Conservation (phyloP, 2,797 vertebrate genomes). For the Poecilia picta region DNA sequence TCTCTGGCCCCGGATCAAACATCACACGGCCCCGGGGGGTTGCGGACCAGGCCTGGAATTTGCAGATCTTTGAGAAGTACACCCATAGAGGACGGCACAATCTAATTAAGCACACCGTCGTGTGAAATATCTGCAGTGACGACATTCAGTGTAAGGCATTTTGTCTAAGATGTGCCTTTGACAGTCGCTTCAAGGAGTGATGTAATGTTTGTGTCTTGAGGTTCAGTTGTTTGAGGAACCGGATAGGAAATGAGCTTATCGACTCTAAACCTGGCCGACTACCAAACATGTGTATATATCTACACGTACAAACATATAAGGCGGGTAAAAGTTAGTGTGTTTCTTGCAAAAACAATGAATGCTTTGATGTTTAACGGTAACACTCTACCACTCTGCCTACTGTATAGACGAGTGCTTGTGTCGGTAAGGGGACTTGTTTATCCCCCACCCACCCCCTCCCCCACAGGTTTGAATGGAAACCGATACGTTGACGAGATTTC, state of each 20-base stretch:
- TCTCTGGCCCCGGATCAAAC: constrained; percentile 75
- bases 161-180: constrained; percentile 3
- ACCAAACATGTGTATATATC: background rate
- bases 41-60: constrained; percentile 45
- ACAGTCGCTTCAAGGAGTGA: constrained; percentile 14
- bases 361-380: background rate
- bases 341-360: background rate
- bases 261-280: constrained; percentile 9
- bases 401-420: background rate
- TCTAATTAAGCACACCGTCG: constrained; percentile 60
- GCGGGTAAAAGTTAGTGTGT: background rate
- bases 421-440: constrained; percentile 4
- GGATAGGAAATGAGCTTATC: constrained; percentile 45
- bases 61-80: constrained; percentile 64
- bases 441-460: constrained; percentile 12
- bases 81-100: constrained; percentile 67
- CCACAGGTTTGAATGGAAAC: constrained; percentile 73
- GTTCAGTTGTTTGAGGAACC: constrained; percentile 37
- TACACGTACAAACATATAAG: constrained; percentile 43
- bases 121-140: constrained; percentile 50
- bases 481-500: constrained; percentile 50
- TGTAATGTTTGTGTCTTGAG: constrained; percentile 22
- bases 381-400: background rate
- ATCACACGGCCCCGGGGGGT: constrained; percentile 50
- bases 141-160: constrained; percentile 26